phyloP scores from a whole-genome alignment of 2,113 vertebrate genomes.

The Nematolebias whitei region DNA sequence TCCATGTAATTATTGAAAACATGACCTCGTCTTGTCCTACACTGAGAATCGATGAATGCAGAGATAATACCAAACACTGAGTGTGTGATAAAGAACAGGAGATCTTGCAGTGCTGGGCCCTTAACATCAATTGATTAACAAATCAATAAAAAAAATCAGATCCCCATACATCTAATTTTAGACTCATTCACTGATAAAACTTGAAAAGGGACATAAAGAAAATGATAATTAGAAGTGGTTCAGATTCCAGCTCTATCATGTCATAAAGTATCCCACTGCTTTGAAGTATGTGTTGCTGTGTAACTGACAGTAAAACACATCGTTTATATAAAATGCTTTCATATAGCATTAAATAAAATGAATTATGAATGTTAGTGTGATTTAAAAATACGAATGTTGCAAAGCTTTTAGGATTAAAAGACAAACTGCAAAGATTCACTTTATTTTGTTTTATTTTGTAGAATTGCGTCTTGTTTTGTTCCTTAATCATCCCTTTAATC shows the following conservation, averaged over 20 bases:
- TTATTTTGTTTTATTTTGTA: too few species aligned
- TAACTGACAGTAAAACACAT: background rate
- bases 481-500: too few species aligned
- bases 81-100: background rate
- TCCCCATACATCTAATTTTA: background rate
- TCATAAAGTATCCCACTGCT: background rate
- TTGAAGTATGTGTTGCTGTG: background rate
- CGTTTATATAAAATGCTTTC: background rate
- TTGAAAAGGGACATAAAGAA: background rate
- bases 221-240: too few species aligned
- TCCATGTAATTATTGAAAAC: slow-evolving; percentile 61
- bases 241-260: background rate
- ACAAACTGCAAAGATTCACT: too few species aligned
- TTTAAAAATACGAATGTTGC: too few species aligned
- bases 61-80: slow-evolving; percentile 1
- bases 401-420: too few species aligned
- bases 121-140: slow-evolving; percentile 12
- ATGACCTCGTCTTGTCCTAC: slow-evolving; percentile 62
- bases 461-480: too few species aligned
- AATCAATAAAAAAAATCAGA: slow-evolving; percentile 5
- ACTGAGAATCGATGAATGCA: slow-evolving; percentile 44
- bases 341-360: too few species aligned
- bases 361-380: too few species aligned
- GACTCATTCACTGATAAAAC: background rate
- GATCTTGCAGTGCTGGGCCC: background rate